Evolutionary conservation across 2,113 vertebrate species (phyloP).

Genomic region (Aspiorhynchus laticeps): DNA sequence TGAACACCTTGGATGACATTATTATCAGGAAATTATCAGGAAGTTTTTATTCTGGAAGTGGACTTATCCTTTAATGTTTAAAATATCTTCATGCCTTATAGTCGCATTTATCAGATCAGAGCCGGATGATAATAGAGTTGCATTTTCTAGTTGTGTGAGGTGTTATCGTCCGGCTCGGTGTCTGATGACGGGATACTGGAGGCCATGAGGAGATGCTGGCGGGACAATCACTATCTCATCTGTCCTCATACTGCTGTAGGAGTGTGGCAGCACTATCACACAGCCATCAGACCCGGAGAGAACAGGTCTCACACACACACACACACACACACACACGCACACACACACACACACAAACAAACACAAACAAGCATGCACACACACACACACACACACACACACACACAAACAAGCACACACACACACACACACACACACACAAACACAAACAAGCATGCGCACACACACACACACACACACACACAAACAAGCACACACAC

Average conservation of each 20-base stretch:
- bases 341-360: no score
- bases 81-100: background rate
- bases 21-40: no score
- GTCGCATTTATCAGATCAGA: background rate
- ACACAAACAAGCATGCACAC: no score
- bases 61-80: background rate
- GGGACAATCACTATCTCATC: slow-evolving; percentile 76
- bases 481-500: no score
- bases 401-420: no score
- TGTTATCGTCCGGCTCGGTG: slow-evolving; percentile 67
- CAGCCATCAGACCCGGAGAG: slow-evolving; percentile 43
- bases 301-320: slow-evolving; percentile 62
- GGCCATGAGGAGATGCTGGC: slow-evolving; percentile 77
- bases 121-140: background rate
- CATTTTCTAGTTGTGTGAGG: slow-evolving; percentile 62
- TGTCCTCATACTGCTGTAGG: slow-evolving; percentile 80
- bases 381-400: no score
- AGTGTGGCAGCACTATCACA: slow-evolving; percentile 74
- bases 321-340: background rate
- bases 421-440: no score
- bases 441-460: no score
- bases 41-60: no score
- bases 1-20: no score
- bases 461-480: no score
- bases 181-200: slow-evolving; percentile 73